Conservation (phyloP, 1,140 invertebrate species). For the Ericerus pela region DNA sequence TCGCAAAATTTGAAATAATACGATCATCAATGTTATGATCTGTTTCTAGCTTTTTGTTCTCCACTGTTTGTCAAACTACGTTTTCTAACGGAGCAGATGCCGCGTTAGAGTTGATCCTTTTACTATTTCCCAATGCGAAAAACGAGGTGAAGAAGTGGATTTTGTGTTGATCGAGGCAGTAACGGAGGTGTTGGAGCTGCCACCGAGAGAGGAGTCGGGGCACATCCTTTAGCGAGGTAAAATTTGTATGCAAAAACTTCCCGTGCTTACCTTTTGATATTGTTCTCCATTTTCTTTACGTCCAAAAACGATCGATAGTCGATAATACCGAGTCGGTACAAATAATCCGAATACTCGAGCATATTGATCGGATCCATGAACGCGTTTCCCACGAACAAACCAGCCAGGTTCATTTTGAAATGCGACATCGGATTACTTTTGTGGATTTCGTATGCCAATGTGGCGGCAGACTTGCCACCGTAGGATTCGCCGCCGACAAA, state of each 20-base stretch:
- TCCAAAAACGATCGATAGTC: too few relatives aligned
- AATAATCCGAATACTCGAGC: constrained; percentile 58
- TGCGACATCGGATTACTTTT: constrained; percentile 38
- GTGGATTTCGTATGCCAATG: constrained; percentile 36
- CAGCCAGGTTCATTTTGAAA: constrained; percentile 47
- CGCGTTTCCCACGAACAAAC: constrained; percentile 72
- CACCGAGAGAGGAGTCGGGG: too few relatives aligned
- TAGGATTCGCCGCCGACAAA: constrained; percentile 39
- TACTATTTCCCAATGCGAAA: too few relatives aligned
- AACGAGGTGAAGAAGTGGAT: too few relatives aligned
- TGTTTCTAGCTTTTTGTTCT: too few relatives aligned
- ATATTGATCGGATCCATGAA: constrained; percentile 66
- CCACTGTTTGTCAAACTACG: too few relatives aligned
- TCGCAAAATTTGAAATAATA: too few relatives aligned
- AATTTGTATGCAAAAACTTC: constrained; percentile 4
- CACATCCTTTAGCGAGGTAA: constrained; percentile 9
- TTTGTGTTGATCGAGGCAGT: too few relatives aligned
- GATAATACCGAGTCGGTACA: constrained; percentile 55
- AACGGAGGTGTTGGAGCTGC: too few relatives aligned
- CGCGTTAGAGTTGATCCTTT: too few relatives aligned
- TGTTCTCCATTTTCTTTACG: constrained; percentile 18
- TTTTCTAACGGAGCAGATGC: too few relatives aligned
- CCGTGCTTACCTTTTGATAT: constrained; percentile 7
- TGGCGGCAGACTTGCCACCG: constrained; percentile 40
- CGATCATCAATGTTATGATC: too few relatives aligned